These are phyloP conservation scores for Eulemur rufifrons DNA, from an alignment of 2,113 vertebrate species.

Conservation along the genomic window DNA sequence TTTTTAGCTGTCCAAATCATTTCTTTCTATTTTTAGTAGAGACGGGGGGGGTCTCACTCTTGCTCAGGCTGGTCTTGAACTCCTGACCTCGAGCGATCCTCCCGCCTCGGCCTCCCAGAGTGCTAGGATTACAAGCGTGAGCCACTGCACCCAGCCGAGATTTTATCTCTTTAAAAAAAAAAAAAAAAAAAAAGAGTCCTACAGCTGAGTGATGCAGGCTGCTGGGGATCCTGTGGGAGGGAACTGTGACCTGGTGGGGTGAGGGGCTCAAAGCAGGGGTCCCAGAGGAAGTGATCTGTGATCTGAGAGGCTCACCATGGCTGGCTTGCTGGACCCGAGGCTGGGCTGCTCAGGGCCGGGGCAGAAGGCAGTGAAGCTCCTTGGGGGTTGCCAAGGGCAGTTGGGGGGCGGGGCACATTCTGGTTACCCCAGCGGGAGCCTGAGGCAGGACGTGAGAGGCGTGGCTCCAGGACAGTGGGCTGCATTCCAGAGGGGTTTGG, in stretches of 20 bases:
- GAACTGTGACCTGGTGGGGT: background rate
- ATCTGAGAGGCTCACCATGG: background rate
- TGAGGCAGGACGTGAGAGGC: background rate
- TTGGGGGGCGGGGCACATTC: background rate
- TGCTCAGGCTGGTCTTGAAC: too few relatives aligned
- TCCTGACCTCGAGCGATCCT: too few relatives aligned
- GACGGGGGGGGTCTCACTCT: too few relatives aligned
- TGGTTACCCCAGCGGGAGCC: background rate
- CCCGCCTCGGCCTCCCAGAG: too few relatives aligned
- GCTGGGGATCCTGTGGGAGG: background rate
- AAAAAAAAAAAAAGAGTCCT: background rate
- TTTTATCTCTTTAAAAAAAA: too few relatives aligned
- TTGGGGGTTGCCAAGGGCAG: background rate
- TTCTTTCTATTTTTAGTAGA: too few relatives aligned
- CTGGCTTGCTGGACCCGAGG: background rate
- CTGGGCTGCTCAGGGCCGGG: background rate
- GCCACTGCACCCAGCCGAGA: too few relatives aligned
- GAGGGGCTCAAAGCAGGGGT: background rate
- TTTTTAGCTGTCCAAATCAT: too few relatives aligned
- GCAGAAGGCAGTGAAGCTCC: too few relatives aligned
- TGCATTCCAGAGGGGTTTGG: background rate
- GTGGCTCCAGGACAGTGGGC: background rate
- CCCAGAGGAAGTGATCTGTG: background rate
- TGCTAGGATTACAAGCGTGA: too few relatives aligned
- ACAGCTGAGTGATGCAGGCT: background rate